These are phyloP conservation scores for Rhinichthys osculus DNA, from an alignment of 2,797 vertebrate genomes.

Conservation along the genomic window DNA sequence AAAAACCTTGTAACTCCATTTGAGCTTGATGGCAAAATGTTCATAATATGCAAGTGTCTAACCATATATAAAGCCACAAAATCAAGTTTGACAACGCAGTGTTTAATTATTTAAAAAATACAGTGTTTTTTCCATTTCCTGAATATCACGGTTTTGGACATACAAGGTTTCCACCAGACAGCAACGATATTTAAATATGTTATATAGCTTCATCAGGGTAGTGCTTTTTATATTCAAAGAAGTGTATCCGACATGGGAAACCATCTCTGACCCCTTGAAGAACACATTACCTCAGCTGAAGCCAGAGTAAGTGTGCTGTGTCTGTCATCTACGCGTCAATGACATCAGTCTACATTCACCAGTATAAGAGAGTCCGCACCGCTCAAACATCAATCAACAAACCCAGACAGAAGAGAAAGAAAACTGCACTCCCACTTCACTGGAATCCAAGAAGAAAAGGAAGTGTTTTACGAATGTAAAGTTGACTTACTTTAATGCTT, in stretches of 20 bases:
- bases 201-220: neutral
- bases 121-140: no score
- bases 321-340: conserved; percentile 49
- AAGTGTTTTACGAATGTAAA: conserved; percentile 28
- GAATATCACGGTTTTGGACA: no score
- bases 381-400: conserved; percentile 45
- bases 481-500: conserved; percentile 33
- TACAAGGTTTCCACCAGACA: no score
- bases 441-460: conserved; percentile 22
- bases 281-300: conserved; percentile 37
- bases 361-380: conserved; percentile 13
- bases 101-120: neutral
- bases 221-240: neutral
- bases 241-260: conserved; percentile 43
- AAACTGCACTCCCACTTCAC: conserved; percentile 4
- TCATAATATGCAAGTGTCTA: neutral
- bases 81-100: neutral
- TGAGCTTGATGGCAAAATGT: neutral
- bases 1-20: neutral
- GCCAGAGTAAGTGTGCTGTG: conserved; percentile 14
- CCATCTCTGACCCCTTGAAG: conserved; percentile 30
- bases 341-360: conserved; percentile 5
- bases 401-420: conserved; percentile 16
- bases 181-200: neutral
- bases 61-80: neutral